phyloP scores from a whole-genome alignment of 2,888 invertebrate genomes.

The Halictus ligatus region DNA sequence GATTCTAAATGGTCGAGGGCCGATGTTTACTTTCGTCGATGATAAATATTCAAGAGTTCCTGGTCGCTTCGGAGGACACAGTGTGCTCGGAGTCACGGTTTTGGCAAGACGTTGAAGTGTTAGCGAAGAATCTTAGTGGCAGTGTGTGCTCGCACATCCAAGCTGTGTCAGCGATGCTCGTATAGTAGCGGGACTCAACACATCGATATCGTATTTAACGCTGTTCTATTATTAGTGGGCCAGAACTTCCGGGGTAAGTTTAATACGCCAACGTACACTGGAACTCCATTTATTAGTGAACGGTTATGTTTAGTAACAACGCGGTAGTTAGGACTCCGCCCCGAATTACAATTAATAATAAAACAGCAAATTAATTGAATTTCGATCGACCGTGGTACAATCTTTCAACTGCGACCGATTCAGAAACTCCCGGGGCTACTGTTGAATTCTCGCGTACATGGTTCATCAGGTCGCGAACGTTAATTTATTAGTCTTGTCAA shows the following conservation, averaged over 20 bases:
- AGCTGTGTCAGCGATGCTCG: background rate
- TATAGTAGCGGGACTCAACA: background rate
- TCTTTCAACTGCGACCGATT: background rate
- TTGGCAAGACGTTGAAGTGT: background rate
- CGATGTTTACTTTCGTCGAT: background rate
- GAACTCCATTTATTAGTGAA: conserved; percentile 14
- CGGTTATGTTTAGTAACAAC: conserved; percentile 3
- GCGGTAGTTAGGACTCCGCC: background rate
- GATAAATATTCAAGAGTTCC: background rate
- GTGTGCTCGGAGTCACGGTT: background rate
- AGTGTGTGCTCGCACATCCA: background rate
- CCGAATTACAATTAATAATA: background rate
- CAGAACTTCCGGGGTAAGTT: conserved; percentile 2
- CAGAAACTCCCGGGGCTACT: background rate
- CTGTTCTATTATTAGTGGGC: conserved; percentile 9
- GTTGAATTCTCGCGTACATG: background rate
- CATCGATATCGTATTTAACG: conserved; percentile 13
- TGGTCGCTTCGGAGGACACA: background rate
- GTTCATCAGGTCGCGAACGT: background rate
- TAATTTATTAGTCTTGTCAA: background rate
- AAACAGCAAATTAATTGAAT: background rate
- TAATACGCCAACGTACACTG: conserved; percentile 3
- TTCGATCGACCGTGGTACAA: background rate
- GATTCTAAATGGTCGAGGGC: background rate
- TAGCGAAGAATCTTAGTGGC: background rate